Evolutionary conservation across 2,113 vertebrate genomes (phyloP).

Genomic region (Eublepharis macularius): DNA sequence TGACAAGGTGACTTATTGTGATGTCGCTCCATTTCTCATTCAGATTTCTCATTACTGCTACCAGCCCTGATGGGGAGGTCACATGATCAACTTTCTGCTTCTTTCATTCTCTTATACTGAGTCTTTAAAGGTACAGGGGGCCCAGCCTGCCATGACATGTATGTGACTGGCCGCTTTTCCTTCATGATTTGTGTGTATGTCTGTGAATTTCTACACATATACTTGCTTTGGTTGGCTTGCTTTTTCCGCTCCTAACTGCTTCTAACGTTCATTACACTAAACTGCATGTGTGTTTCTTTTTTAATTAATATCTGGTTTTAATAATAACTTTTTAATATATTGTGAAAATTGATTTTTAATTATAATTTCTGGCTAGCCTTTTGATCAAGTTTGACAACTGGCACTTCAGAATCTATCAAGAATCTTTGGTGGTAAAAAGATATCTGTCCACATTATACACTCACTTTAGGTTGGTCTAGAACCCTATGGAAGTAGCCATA

Average conservation of each 20-base stretch:
- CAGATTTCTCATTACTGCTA: constrained; percentile 72
- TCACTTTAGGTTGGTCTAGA: not conserved
- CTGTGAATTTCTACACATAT: constrained; percentile 52
- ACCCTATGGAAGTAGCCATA: not conserved
- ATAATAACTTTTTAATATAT: constrained; percentile 39
- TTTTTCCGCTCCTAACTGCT: constrained; percentile 57
- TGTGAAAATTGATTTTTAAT: constrained; percentile 54
- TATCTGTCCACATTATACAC: not conserved
- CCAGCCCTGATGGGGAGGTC: constrained; percentile 69
- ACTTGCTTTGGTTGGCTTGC: constrained; percentile 70
- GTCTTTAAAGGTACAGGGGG: constrained; percentile 74
- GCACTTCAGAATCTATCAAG: constrained; percentile 18
- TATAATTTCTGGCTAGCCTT: constrained; percentile 45
- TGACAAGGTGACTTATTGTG: constrained; percentile 62
- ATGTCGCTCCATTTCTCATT: constrained; percentile 65
- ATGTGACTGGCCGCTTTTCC: constrained; percentile 66
- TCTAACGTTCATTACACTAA: constrained; percentile 71
- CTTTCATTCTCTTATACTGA: constrained; percentile 70
- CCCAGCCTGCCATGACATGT: constrained; percentile 57
- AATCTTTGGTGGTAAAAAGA: not conserved
- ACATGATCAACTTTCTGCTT: constrained; percentile 69
- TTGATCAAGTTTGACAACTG: constrained; percentile 45
- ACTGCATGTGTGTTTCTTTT: constrained; percentile 66
- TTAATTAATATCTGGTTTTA: constrained; percentile 53
- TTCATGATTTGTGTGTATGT: constrained; percentile 39